phyloP scores from a whole-genome alignment of 1,140 invertebrate species.

The Magallana gigas region DNA sequence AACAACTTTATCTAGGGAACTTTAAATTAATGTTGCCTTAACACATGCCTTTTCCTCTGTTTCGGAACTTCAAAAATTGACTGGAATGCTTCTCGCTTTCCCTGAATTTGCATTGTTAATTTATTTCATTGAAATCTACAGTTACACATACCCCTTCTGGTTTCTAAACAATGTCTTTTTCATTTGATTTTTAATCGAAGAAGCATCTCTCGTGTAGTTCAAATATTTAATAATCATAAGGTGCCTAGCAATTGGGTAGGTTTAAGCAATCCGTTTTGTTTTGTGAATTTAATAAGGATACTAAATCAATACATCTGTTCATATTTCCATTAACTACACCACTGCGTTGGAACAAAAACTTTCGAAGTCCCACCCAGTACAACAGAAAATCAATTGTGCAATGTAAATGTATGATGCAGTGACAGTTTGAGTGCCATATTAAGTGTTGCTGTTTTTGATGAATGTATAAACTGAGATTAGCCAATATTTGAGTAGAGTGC shows the following conservation, averaged over 20 bases:
- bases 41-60: constrained; percentile 16
- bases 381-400: constrained; percentile 24
- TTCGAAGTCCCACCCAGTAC: background rate
- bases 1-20: constrained; percentile 20
- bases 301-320: constrained; percentile 31
- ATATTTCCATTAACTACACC: constrained; percentile 29
- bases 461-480: constrained; percentile 34
- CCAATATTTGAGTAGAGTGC: constrained; percentile 1
- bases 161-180: no score
- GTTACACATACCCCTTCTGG: no score
- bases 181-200: background rate
- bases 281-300: constrained; percentile 10
- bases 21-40: constrained; percentile 33
- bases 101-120: background rate
- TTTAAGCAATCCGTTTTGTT: constrained; percentile 16
- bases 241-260: background rate
- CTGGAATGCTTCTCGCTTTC: background rate
- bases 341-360: background rate
- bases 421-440: background rate
- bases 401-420: constrained; percentile 7
- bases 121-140: background rate
- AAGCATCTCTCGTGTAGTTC: background rate
- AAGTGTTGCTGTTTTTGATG: constrained; percentile 20
- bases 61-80: background rate
- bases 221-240: constrained; percentile 12